Conservation (phyloP, 2,113 vertebrate genomes). For the Melanotaenia duboulayi region DNA sequence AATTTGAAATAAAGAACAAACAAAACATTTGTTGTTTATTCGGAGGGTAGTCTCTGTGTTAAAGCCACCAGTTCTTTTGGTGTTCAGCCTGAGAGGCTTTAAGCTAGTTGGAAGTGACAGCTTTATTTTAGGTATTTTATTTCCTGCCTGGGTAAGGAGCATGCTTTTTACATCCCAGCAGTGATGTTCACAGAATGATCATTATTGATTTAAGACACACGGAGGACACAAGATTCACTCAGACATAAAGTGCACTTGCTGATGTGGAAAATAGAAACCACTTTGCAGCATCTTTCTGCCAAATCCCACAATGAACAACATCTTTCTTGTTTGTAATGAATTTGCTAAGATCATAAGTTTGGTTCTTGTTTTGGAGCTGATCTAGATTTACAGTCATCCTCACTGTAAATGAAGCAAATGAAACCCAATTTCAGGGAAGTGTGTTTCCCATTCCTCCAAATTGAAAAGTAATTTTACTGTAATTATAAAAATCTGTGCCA, state of each 20-base stretch:
- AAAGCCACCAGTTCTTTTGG: conserved; percentile 10
- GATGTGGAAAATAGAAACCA: conserved; percentile 16
- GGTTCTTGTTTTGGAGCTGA: conserved; percentile 16
- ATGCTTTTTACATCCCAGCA: conserved; percentile 50
- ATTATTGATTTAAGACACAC: conserved; percentile 64
- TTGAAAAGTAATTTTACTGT: conserved; percentile 49
- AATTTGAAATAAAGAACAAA: not conserved
- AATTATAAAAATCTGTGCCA: conserved; percentile 68
- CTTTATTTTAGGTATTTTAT: conserved; percentile 54
- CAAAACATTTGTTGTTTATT: not conserved
- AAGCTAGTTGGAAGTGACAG: conserved; percentile 48
- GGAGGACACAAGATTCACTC: conserved; percentile 24
- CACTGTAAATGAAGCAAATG: conserved; percentile 38
- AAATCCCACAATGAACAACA: conserved; percentile 44
- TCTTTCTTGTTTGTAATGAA: conserved; percentile 26
- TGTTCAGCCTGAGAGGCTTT: conserved; percentile 22
- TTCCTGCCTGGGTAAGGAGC: conserved; percentile 58
- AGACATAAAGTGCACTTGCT: conserved; percentile 28
- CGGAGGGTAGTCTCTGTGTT: not conserved
- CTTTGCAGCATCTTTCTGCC: conserved; percentile 23
- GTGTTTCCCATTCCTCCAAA: conserved; percentile 43
- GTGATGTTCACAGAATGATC: conserved; percentile 51
- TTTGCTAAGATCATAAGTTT: conserved; percentile 43
- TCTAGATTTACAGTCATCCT: conserved; percentile 32
- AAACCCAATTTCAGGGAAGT: conserved; percentile 21